phyloP scores from a whole-genome alignment of 2,888 invertebrate species.

The Nasonovia ribisnigri region DNA sequence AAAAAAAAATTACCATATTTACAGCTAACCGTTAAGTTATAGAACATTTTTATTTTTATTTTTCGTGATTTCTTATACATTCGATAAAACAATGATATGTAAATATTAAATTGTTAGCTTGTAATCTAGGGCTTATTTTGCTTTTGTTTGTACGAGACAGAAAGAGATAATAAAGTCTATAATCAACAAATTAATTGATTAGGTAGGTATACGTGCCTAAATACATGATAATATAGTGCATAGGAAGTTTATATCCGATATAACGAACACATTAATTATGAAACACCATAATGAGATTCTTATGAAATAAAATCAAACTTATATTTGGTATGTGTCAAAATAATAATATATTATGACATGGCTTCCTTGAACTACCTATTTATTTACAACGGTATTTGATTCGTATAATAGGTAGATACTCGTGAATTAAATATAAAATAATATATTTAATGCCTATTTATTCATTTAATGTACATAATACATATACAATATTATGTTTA shows the following conservation, averaged over 20 bases:
- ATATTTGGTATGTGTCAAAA: not conserved
- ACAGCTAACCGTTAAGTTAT: not conserved
- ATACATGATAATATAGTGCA: not conserved
- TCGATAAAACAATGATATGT: not conserved
- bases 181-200: not conserved
- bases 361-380: not conserved
- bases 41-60: not conserved
- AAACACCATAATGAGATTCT: not conserved
- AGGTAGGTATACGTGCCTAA: no score
- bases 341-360: not conserved
- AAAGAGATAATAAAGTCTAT: not conserved
- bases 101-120: not conserved
- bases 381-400: not conserved
- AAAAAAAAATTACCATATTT: not conserved
- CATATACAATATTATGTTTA: no score
- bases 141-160: not conserved
- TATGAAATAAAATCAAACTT: not conserved
- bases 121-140: not conserved
- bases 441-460: not conserved
- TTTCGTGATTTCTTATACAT: not conserved
- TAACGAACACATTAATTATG: not conserved
- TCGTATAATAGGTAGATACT: not conserved
- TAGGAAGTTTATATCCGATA: not conserved
- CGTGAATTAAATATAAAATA: not conserved
- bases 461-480: not conserved